Evolutionary conservation across 1,140 invertebrate genomes (phyloP).

Genomic region (Calephelis virginiensis): DNA sequence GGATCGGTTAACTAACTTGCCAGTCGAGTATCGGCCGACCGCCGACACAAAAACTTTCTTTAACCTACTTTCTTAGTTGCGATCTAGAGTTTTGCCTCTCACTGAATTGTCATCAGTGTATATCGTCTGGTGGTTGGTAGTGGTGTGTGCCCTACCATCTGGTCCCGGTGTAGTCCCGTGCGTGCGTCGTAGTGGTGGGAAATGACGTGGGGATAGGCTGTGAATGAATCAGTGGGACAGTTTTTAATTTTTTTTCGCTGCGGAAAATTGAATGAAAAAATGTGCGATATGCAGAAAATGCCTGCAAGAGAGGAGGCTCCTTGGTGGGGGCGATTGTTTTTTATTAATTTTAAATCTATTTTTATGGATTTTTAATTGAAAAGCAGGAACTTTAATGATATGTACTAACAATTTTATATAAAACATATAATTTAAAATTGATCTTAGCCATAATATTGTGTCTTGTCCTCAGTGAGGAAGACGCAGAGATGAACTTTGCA

Average conservation of each 20-base stretch:
- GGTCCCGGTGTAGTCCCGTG: constrained; percentile 63
- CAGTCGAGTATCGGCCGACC: constrained; percentile 57
- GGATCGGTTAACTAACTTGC: constrained; percentile 57
- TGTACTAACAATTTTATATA: too few species aligned
- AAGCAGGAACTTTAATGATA: too few species aligned
- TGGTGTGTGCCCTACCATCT: constrained; percentile 71
- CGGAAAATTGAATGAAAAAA: constrained; percentile 43
- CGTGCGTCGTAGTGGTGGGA: constrained; percentile 57
- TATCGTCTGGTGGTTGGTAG: constrained; percentile 59
- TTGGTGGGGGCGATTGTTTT: constrained; percentile 49
- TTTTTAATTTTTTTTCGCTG: constrained; percentile 56
- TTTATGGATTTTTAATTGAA: neutral
- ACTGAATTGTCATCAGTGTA: constrained; percentile 65
- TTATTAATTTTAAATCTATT: neutral
- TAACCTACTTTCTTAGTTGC: constrained; percentile 73
- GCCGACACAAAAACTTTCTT: constrained; percentile 71
- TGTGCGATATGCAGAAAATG: constrained; percentile 76
- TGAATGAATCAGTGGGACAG: constrained; percentile 62
- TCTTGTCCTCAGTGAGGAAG: constrained; percentile 53
- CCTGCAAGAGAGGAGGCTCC: constrained; percentile 66
- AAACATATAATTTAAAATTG: neutral
- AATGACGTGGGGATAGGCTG: constrained; percentile 56
- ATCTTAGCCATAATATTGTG: neutral
- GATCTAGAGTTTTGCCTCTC: constrained; percentile 58
- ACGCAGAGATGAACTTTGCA: constrained; percentile 70